A percentile compares a stretch with the other conserved stretches of the same genome.
Conservation (phyloP, 2,113 vertebrate species). For the Acanthisitta chloris region DNA sequence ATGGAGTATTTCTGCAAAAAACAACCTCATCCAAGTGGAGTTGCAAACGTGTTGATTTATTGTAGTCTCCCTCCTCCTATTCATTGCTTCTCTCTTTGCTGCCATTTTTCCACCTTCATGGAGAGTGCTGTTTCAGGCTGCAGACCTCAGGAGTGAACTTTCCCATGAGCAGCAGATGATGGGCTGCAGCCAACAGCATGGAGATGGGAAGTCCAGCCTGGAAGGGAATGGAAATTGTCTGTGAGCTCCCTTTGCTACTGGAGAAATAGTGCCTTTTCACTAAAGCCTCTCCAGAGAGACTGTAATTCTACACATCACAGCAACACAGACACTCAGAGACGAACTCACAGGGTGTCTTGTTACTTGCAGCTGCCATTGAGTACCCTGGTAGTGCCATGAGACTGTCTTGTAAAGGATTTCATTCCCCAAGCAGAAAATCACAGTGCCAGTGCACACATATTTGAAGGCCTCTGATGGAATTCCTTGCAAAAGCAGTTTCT, state of each 20-base stretch:
- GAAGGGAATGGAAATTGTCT: background rate
- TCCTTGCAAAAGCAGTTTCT: background rate
- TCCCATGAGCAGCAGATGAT: background rate
- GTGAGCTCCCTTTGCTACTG: background rate
- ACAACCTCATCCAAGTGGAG: background rate
- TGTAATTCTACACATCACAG: background rate
- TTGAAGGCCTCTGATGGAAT: background rate
- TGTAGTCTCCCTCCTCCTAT: background rate
- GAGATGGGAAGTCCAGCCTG: background rate
- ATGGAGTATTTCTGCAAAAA: background rate
- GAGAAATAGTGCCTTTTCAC: background rate
- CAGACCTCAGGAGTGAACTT: background rate
- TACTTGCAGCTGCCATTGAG: background rate
- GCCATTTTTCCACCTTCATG: background rate
- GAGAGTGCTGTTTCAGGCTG: background rate
- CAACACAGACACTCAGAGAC: background rate
- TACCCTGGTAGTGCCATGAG: background rate
- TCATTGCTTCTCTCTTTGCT: background rate
- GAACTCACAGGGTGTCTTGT: background rate
- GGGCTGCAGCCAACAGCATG: background rate
- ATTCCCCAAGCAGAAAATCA: background rate
- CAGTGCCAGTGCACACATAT: background rate
- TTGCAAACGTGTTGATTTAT: background rate
- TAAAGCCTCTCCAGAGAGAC: background rate
- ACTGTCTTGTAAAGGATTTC: background rate